Percentiles rank a stretch among this genome's conserved stretches.
Evolutionary conservation across 2,888 invertebrate species (phyloP).

Genomic region (Stenchaetothrips biformis): DNA sequence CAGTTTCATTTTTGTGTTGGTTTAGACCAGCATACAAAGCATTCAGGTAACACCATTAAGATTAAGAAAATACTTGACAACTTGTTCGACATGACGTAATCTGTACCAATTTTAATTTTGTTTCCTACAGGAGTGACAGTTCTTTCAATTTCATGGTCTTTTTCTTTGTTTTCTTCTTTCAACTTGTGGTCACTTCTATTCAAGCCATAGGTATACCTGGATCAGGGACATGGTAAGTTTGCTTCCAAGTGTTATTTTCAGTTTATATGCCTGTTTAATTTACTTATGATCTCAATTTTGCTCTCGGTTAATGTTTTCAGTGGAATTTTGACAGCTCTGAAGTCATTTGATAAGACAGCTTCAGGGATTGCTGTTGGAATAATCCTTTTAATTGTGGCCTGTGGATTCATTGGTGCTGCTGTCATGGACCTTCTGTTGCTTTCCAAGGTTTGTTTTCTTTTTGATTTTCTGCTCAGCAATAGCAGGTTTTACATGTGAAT

Average conservation of each 20-base stretch:
- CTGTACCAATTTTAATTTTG: conserved; percentile 30
- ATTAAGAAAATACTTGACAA: not conserved
- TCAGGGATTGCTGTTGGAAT: conserved; percentile 67
- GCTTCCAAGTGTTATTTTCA: conserved; percentile 28
- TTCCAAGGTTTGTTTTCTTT: conserved; percentile 63
- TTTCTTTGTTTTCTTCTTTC: conserved; percentile 97
- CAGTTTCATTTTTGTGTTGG: conserved; percentile 98
- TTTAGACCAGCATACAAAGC: conserved; percentile 99
- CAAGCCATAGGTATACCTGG: conserved; percentile 82
- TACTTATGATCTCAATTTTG: conserved; percentile 30
- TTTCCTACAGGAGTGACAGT: conserved; percentile 76
- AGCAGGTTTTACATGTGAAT: not conserved
- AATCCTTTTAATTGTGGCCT: conserved; percentile 70
- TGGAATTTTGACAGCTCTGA: conserved; percentile 74
- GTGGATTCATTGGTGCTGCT: conserved; percentile 71
- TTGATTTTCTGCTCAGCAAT: not conserved
- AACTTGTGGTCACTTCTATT: conserved; percentile 81
- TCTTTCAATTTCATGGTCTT: conserved; percentile 99
- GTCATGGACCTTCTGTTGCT: conserved; percentile 75
- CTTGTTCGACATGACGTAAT: not conserved
- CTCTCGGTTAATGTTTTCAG: conserved; percentile 47
- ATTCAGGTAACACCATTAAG: conserved; percentile 58
- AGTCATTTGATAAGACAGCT: conserved; percentile 54
- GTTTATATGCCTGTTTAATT: conserved; percentile 33
- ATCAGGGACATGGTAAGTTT: conserved; percentile 80